Percentiles rank a stretch among this genome's conserved stretches.
Conservation (phyloP, 2,888 invertebrate species). For the Sthenelais limicola region DNA sequence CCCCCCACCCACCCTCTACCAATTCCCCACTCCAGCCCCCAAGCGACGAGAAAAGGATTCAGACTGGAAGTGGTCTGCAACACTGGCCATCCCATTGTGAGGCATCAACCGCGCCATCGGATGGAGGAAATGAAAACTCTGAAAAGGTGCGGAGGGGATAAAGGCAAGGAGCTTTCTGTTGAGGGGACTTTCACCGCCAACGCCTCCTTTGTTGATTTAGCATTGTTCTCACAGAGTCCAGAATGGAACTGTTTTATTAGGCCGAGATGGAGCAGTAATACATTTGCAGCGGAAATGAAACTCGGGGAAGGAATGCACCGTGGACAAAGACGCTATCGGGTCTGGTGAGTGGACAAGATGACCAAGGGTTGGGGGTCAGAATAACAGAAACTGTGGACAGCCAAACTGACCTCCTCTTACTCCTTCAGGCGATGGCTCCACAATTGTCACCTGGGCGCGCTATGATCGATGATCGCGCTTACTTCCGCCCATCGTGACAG, state of each 20-base stretch:
- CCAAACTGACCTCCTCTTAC: constrained; percentile 2
- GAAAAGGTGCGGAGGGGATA: constrained; percentile 22
- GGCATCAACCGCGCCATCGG: constrained; percentile 11
- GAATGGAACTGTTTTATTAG: constrained; percentile 28
- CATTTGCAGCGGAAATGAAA: constrained; percentile 34
- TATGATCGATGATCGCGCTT: constrained; percentile 18
- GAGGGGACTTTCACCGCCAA: not conserved
- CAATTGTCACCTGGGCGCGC: not conserved
- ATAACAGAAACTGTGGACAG: constrained; percentile 24
- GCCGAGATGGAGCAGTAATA: constrained; percentile 24
- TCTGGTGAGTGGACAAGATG: constrained; percentile 31
- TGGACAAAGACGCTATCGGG: constrained; percentile 30
- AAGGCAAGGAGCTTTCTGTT: constrained; percentile 9
- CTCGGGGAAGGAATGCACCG: constrained; percentile 21
- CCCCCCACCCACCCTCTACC: constrained; percentile 6
- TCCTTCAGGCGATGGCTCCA: constrained; percentile 12
- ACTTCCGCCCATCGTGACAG: constrained; percentile 3
- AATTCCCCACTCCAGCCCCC: no score
- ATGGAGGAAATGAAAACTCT: constrained; percentile 35
- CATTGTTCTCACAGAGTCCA: constrained; percentile 19
- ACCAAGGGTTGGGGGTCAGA: constrained; percentile 23
- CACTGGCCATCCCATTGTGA: constrained; percentile 24
- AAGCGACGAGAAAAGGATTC: no score
- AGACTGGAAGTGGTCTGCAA: not conserved
- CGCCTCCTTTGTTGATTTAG: not conserved